A percentile compares a stretch with the other conserved stretches of the same genome.
Evolutionary conservation across 2,113 vertebrate genomes (phyloP).

Genomic region (Amblyornis subalaris): DNA sequence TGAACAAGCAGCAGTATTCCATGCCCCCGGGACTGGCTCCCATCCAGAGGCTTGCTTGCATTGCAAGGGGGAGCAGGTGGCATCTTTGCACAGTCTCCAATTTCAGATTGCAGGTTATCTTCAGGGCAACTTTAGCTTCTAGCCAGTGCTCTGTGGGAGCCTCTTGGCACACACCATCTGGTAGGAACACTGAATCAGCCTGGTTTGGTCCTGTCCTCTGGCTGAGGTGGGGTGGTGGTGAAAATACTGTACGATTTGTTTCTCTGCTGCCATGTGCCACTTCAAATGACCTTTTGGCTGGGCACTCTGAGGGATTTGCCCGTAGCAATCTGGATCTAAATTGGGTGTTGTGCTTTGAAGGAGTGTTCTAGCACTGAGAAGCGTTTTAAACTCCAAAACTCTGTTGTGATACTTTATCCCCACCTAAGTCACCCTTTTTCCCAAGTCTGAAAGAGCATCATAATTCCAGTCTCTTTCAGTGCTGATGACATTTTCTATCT

Average conservation of each 20-base stretch:
- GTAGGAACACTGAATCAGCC: background rate
- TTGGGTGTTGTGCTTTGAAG: background rate
- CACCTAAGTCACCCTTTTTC: fast-evolving
- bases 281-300: background rate
- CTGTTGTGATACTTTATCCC: background rate
- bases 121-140: background rate
- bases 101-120: slow-evolving; percentile 15
- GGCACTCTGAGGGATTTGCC: background rate
- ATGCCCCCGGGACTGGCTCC: slow-evolving; percentile 4
- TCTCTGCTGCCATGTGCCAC: background rate
- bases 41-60: background rate
- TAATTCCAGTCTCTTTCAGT: background rate
- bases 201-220: background rate
- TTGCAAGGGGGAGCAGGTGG: slow-evolving; percentile 32
- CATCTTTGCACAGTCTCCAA: background rate
- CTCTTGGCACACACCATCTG: background rate
- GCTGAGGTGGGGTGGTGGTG: background rate
- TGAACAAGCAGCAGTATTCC: background rate
- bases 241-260: background rate
- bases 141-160: background rate
- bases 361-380: background rate
- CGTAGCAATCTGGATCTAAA: background rate
- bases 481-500: background rate
- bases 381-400: background rate
- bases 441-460: background rate